phyloP scores from a whole-genome alignment of 2,113 vertebrate species.

The Meleagris gallopavo region DNA sequence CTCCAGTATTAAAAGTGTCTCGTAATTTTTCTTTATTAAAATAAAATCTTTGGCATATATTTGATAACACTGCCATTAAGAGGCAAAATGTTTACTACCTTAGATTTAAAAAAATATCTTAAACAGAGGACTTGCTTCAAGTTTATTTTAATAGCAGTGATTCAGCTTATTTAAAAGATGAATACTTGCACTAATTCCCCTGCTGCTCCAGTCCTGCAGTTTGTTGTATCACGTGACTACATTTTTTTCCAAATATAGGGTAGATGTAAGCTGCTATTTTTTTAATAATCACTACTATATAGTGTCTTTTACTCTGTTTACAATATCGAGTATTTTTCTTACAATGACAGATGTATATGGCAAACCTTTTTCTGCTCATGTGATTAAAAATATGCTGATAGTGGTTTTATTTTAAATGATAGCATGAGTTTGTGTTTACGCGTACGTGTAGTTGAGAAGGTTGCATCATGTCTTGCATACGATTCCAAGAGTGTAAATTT shows the following conservation, averaged over 20 bases:
- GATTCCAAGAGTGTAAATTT: conserved; percentile 67
- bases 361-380: conserved; percentile 72
- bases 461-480: conserved; percentile 66
- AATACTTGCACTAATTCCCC: conserved; percentile 79
- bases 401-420: conserved; percentile 64
- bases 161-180: conserved; percentile 73
- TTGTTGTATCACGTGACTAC: conserved; percentile 78
- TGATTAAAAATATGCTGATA: conserved; percentile 68
- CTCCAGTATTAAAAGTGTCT: conserved; percentile 84
- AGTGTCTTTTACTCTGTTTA: conserved; percentile 81
- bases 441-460: conserved; percentile 55
- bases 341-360: conserved; percentile 68
- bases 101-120: conserved; percentile 69
- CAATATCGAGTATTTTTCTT: conserved; percentile 78
- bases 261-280: conserved; percentile 82
- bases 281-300: conserved; percentile 81
- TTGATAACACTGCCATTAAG: conserved; percentile 79
- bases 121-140: conserved; percentile 86
- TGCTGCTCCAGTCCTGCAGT: conserved; percentile 77
- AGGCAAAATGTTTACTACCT: conserved; percentile 81
- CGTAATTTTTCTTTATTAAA: conserved; percentile 80
- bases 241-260: conserved; percentile 71
- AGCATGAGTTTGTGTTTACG: conserved; percentile 71
- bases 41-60: conserved; percentile 77
- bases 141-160: conserved; percentile 80